phyloP scores from a whole-genome alignment of 1,140 invertebrate genomes.

The Zelostemma sp. region DNA sequence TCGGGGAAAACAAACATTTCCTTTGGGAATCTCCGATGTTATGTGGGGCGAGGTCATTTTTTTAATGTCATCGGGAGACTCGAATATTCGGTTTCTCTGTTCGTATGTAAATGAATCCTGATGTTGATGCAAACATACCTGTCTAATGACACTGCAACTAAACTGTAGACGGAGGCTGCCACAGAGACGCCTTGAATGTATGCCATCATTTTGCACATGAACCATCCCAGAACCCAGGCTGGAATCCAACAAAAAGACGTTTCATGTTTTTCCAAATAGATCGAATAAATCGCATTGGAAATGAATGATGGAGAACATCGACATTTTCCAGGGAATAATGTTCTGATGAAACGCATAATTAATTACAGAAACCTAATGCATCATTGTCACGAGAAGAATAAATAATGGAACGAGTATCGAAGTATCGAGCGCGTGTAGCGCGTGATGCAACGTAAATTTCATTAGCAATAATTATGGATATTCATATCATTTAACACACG shows the following conservation, averaged over 20 bases:
- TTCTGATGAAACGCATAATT: too few relatives aligned
- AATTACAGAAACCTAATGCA: too few relatives aligned
- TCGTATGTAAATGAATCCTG: too few relatives aligned
- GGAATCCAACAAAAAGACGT: conserved; percentile 30
- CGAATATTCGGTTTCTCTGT: too few relatives aligned
- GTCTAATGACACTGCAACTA: conserved; percentile 93
- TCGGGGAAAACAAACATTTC: too few relatives aligned
- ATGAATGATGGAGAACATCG: too few relatives aligned
- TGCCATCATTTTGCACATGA: conserved; percentile 94
- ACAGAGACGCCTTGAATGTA: conserved; percentile 96
- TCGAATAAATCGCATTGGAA: too few relatives aligned
- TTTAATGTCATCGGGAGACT: conserved; percentile 1
- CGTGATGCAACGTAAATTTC: conserved; percentile 25
- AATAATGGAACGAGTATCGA: neutral
- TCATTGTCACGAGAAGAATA: too few relatives aligned
- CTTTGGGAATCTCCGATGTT: too few relatives aligned
- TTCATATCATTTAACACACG: conserved; percentile 38
- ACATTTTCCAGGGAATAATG: too few relatives aligned
- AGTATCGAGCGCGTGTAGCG: conserved; percentile 4
- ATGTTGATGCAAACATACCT: conserved; percentile 73
- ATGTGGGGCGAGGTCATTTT: conserved; percentile 15
- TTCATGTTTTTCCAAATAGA: too few relatives aligned
- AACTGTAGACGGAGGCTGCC: conserved; percentile 92
- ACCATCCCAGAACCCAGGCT: conserved; percentile 92
- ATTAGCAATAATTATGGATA: conserved; percentile 36